Base-by-base conservation (phyloP, 2,113 vertebrate genomes). In the Actinemys pallida region DNA sequence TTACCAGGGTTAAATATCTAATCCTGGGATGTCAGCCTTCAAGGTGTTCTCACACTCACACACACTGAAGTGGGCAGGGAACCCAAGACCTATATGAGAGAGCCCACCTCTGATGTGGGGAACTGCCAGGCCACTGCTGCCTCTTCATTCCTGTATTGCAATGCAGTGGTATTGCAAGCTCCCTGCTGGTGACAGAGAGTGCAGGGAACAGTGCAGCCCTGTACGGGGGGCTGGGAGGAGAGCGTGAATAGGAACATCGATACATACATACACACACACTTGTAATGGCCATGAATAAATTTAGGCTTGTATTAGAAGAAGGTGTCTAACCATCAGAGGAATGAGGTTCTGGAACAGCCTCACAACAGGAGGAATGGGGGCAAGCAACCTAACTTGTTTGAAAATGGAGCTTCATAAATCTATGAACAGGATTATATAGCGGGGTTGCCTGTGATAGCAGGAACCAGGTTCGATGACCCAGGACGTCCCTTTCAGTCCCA, bases 21-120 rank as follows among this genome's bases (percentile, higher is more conserved):
- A 31, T 65, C 16, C 12, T 59, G 65, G 59, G 93, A 90, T 11
- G 6, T 2, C 42, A 6, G 6, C 65, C 86, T 47, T 50, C 42
- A 57, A 0, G 0, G 49, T 42, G 1, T 1, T 17, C 25, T 85
- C 4, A 59, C 27, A 5, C 24, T 27, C 35, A 54, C 14, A 54
- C 2, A 35, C 3, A 2, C 2, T 53, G 42, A 72, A 1, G 0
- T 29, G 20, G 9, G 89, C 19, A 27, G 90, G 75, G 57, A 88
- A 31, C 8, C 39, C 47, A 27, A 72, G 79, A 84, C 49, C 49
- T 31, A 19, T n/a, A n/a, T n/a, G 16, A 65, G 31, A 14, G 31
- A 65, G 62, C 16, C 31, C 31, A 65, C 4, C 31, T n/a, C 62
- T 65, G 62, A 65, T 7, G 16, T 65, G 31, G 7, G 35, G 16